Base-by-base conservation (phyloP, 2,888 invertebrate genomes). In the Phoenoteleia sp. region DNA sequence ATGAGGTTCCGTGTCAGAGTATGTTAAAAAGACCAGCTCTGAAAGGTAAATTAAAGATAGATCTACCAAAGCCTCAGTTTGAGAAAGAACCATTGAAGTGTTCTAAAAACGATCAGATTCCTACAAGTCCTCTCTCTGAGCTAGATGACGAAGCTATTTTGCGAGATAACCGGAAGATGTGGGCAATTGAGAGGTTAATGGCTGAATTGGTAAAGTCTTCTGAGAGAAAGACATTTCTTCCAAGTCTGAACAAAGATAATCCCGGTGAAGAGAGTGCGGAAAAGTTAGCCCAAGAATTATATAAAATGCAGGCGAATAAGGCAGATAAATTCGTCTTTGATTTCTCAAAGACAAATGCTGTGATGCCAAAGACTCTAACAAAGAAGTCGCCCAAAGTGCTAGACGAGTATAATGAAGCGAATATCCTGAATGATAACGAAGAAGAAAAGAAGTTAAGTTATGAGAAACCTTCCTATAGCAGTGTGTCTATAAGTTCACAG, bases 161-260 rank as follows among this genome's bases (percentile, higher is more conserved):
- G 29, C 88, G 89, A 33, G 93, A 93, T 62, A 90, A 91, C 56
- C 85, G 93, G 23, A 91, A 92, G 81, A 91, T 92, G 47, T 93
- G 93, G 93, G 93, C 92, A 11, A 92, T 92, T 7, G 92, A 92
- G 69, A 91, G 91, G 29, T 85, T 93, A 4, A 91, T 93, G 89
- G 88, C 91, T 6, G 92, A 93, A 77, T 81, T 93, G 42, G 84
- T 90, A 39, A 89, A 91, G 39, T 88, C 89, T 86, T 88, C 87
- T 39, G 86, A 66, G 9, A 89, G 56, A 85, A 19, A 42, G 39
- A 9, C 19, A n/a, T 25, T 87, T 76, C 0, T 49, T 4, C 23
- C 80, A 2, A 21, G 56, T 0, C 5, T 39, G 2, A 79, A 81
- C n/a, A 33, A 49, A n/a, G 15, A n/a, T 2, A 81, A 33, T 13